Base-by-base conservation (phyloP, 2,797 vertebrate genomes). In the Pseudocheirus occidentalis region DNA sequence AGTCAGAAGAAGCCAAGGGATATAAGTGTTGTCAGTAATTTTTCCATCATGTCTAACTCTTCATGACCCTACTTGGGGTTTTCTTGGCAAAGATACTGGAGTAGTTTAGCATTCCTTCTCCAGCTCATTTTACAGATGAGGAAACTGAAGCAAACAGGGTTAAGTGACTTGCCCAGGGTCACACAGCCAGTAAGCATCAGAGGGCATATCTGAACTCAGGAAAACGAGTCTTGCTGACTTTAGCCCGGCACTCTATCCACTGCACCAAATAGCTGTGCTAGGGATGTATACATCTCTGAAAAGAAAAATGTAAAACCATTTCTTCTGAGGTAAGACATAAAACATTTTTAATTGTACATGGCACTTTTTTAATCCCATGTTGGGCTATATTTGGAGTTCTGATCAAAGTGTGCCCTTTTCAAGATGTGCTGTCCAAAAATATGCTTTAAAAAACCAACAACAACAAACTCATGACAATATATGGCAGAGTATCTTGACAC, bases 311-410 rank as follows among this genome's bases (percentile, higher is more conserved):
- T 87, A 95, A 89, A 18, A 46, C 29, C 73, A 28, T 87, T 58
- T 55, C 40, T 96, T 93, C 34, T 90, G 53, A 94, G 73, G 90
- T 87, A 89, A 93, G 91, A 94, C 53, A 6, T 89, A 27, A 93
- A 91, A 10, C 0, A 11, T 50, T 66, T 16, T 73, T 55, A 94
- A 27, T 46, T 93, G 13, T 93, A 46, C 5, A 53, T 29, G 91
- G 10, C 0, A 62, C 55, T 93, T 95, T 91, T 66, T 13, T 24
- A 40, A 3, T 92, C 92, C 54, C 87, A 55, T 9, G 73, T 87
- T 89, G 55, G 55, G 87, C 12, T 54, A 50, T 27, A 55, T 0
- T 4, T 81, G 18, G 66, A 40, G 18, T 81, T 81, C n/a, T 24
- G n/a, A 46, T 81, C 16, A 87, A 87, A 87, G 21, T 46, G 13